Conservation (phyloP, 2,113 vertebrate species). For the Petromus typicus region DNA sequence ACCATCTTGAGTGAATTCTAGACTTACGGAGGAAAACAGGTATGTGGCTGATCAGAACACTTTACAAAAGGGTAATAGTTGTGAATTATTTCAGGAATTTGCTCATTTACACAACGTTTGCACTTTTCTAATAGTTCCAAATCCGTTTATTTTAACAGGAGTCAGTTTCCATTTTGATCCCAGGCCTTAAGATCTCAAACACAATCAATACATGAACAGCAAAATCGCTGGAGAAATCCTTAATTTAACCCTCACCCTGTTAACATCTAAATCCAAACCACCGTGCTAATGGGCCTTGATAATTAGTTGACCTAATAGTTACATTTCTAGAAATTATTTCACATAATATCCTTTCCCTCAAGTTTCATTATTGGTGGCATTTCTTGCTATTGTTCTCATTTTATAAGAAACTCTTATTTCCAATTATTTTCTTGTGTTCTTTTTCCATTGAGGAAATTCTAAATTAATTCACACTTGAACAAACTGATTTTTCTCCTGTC, state of each 20-base stretch:
- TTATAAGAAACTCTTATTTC: background rate
- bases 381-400: background rate
- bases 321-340: slow-evolving; percentile 30
- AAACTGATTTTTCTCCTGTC: background rate
- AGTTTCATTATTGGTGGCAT: background rate
- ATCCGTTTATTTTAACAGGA: slow-evolving; percentile 61
- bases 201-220: slow-evolving; percentile 75
- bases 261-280: slow-evolving; percentile 75
- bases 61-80: slow-evolving; percentile 75
- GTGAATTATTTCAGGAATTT: slow-evolving; percentile 77
- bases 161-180: slow-evolving; percentile 73
- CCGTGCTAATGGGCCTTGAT: slow-evolving; percentile 5
- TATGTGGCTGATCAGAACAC: slow-evolving; percentile 49
- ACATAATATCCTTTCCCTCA: background rate
- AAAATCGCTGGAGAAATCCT: slow-evolving; percentile 70
- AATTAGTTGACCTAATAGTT: background rate
- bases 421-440: background rate
- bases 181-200: slow-evolving; percentile 71
- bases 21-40: slow-evolving; percentile 57
- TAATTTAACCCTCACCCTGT: slow-evolving; percentile 76
- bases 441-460: background rate
- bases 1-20: slow-evolving; percentile 64
- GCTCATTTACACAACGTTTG: slow-evolving; percentile 77
- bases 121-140: slow-evolving; percentile 67
- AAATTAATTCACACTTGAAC: background rate